Percentiles rank a stretch among this genome's conserved stretches.
Conservation (phyloP, 2,888 invertebrate species). For the Agrenia bidenticulata region DNA sequence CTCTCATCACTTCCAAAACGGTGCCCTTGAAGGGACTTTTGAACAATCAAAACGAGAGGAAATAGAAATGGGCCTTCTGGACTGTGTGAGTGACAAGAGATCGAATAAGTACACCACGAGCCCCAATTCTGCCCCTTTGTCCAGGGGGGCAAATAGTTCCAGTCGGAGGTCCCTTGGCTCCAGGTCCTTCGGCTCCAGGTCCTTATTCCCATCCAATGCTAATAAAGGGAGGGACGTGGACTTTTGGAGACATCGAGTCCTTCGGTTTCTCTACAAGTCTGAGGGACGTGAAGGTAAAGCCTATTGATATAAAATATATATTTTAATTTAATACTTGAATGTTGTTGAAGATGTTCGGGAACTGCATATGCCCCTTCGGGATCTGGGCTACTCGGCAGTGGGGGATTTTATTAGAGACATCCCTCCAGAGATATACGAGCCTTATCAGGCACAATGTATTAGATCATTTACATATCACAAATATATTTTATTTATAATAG, state of each 20-base stretch:
- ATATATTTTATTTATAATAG: not conserved
- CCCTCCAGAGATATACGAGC: slow-evolving; percentile 24
- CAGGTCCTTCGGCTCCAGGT: no score
- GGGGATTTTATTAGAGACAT: slow-evolving; percentile 38
- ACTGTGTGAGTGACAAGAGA: slow-evolving; percentile 33
- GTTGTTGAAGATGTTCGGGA: slow-evolving; percentile 26
- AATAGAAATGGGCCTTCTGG: slow-evolving; percentile 34
- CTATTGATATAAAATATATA: not conserved
- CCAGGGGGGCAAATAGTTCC: not conserved
- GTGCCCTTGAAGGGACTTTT: no score
- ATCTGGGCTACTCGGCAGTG: slow-evolving; percentile 30
- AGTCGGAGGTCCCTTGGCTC: slow-evolving; percentile 1
- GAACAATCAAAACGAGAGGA: no score
- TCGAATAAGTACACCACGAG: no score
- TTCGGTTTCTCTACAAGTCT: slow-evolving; percentile 26
- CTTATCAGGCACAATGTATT: slow-evolving; percentile 22
- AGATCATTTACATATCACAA: not conserved
- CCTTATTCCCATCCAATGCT: slow-evolving; percentile 31
- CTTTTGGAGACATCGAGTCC: slow-evolving; percentile 31
- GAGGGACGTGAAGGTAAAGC: slow-evolving; percentile 40
- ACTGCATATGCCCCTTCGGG: slow-evolving; percentile 27
- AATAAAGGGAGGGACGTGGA: slow-evolving; percentile 36
- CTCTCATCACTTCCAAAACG: no score
- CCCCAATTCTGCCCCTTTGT: no score
- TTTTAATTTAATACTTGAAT: slow-evolving; percentile 3